These are phyloP conservation scores for Coenonympha arcania DNA, from an alignment of 2,888 invertebrate species.

Conservation along the genomic window DNA sequence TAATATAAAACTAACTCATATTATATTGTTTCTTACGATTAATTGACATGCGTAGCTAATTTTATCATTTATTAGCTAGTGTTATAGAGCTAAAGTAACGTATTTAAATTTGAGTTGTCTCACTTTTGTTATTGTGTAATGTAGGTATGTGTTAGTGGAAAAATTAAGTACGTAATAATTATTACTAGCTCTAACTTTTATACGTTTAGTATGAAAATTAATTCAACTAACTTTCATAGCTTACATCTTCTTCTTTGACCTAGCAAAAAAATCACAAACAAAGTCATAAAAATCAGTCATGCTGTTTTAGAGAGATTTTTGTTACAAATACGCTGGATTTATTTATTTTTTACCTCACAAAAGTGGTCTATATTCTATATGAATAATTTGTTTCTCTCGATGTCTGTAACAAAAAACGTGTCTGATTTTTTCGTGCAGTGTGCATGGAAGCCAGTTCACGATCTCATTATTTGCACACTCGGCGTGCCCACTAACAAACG, in stretches of 20 bases:
- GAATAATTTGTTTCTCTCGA: background rate
- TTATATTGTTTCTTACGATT: background rate
- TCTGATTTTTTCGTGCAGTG: background rate
- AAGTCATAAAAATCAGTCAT: no score
- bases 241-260: no score
- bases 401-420: background rate
- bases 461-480: conserved; percentile 14
- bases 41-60: background rate
- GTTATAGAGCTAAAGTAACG: background rate
- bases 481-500: conserved; percentile 9
- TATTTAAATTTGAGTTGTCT: background rate
- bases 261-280: no score
- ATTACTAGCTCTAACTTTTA: no score
- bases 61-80: background rate
- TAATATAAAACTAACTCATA: background rate
- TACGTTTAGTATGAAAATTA: no score
- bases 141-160: background rate
- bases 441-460: conserved; percentile 8
- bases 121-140: background rate
- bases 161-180: no score
- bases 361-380: no score
- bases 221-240: no score
- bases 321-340: no score
- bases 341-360: no score
- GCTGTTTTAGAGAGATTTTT: no score